phyloP scores from a whole-genome alignment of 2,113 vertebrate genomes.

The Edolisoma coerulescens region DNA sequence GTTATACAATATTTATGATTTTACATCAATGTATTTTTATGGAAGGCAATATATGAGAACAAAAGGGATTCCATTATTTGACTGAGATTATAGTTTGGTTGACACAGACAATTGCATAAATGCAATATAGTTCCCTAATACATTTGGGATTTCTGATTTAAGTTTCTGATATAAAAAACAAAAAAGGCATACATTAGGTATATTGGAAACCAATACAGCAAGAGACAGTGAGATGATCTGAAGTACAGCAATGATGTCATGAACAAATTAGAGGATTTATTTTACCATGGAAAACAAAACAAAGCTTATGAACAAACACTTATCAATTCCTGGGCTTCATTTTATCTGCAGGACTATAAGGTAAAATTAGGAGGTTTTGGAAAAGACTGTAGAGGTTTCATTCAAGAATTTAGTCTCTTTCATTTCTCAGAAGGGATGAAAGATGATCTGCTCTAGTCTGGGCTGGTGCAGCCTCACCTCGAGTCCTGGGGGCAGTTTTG shows the following conservation, averaged over 20 bases:
- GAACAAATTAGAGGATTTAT: not conserved
- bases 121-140: not conserved
- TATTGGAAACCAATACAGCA: not conserved
- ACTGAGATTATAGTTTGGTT: not conserved
- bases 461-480: not conserved
- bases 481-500: not conserved
- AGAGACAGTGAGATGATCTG: not conserved
- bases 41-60: not conserved
- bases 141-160: not conserved
- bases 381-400: not conserved
- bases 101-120: not conserved
- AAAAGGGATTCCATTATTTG: not conserved
- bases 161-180: not conserved
- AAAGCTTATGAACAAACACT: not conserved
- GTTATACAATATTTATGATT: not conserved
- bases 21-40: not conserved
- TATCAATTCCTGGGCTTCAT: not conserved
- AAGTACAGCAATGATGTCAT: not conserved
- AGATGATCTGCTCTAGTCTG: not conserved
- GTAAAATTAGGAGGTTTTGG: not conserved
- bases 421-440: not conserved
- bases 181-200: accelerated
- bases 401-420: not conserved
- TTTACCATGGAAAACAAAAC: not conserved
- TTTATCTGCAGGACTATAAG: not conserved